Evolutionary conservation across 2,888 invertebrate genomes (phyloP).

Genomic region (Troides helena): DNA sequence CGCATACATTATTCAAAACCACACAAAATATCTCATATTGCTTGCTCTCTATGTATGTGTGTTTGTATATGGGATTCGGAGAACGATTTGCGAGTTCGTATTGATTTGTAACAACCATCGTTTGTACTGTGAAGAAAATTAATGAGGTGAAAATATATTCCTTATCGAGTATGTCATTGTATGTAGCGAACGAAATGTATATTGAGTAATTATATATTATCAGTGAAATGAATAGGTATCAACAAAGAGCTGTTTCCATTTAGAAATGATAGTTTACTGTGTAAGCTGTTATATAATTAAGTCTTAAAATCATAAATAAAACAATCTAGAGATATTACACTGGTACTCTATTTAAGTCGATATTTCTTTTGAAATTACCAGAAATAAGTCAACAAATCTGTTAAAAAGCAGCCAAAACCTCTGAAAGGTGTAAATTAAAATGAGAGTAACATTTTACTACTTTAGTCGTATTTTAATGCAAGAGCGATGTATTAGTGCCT

Average conservation of each 20-base stretch:
- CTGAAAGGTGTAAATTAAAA: too few species aligned
- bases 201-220: neutral
- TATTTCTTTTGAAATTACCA: too few species aligned
- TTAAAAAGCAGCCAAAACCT: too few species aligned
- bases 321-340: too few species aligned
- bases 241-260: neutral
- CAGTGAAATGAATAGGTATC: neutral
- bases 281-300: too few species aligned
- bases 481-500: too few species aligned
- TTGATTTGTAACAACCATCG: constrained; percentile 8
- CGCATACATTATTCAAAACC: constrained; percentile 23
- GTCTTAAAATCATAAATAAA: too few species aligned
- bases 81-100: constrained; percentile 17
- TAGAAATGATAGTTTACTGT: too few species aligned
- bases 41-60: constrained; percentile 9
- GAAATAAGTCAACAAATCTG: too few species aligned
- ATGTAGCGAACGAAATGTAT: neutral
- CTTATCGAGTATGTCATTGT: neutral
- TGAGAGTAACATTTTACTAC: too few species aligned
- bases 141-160: neutral
- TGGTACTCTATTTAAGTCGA: too few species aligned
- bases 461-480: too few species aligned
- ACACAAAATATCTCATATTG: constrained; percentile 15
- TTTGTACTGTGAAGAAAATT: neutral
- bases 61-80: constrained; percentile 3